Evolutionary conservation across 2,888 invertebrate genomes (phyloP), one percentile per base, ranked within the genome.

Genomic region (Orchesellides sinensis): DNA sequence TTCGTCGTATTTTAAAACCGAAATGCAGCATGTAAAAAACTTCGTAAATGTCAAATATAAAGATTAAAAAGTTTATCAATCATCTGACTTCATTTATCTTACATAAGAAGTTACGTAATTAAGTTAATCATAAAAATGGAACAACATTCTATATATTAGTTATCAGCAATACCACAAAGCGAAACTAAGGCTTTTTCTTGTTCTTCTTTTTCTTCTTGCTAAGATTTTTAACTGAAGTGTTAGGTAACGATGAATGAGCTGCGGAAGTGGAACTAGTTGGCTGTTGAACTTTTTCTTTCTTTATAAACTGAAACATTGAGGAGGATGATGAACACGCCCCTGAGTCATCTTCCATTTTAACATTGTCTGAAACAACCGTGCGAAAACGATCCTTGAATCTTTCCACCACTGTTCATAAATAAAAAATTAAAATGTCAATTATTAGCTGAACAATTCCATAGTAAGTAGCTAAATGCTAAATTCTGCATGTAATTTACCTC

Each of bases 361-460:
- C 54, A 25, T 6, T 49, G 25, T 47, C 63, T 2, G 21, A n/a
- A 0, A 79, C 63, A 21, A 69, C 63, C 1, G 17, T 14, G 12
- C 27, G 56, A 0, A 79, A 54, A 0, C 84, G 66, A 49, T 84
- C 82, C 32, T 72, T 49, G 68, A 86, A 87, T 56, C 83, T 47
- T n/a, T 77, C 61, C 14, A 82, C 40, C 14, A 87, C 87, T 87
- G 25, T 4, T 23, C 21, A 32, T 32, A 10, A 10, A 32, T 23
- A 27, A 10, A 47, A 65, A 59, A 29, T 32, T n/a, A n/a, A n/a
- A n/a, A n/a, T n/a, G n/a, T n/a, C n/a, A n/a, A n/a, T n/a, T 25
- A 59, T n/a, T n/a, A 56, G 19, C 27, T 14, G 40, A 54, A 29
- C 14, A 19, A 54, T 54, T 56, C 10, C 19, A 3, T 54, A 8